Evolutionary conservation across 53 echinoderm and acorn worm genomes (phyloP), one percentile per base, ranked within the genome.

Genomic region (Paracentrotus lividus): DNA sequence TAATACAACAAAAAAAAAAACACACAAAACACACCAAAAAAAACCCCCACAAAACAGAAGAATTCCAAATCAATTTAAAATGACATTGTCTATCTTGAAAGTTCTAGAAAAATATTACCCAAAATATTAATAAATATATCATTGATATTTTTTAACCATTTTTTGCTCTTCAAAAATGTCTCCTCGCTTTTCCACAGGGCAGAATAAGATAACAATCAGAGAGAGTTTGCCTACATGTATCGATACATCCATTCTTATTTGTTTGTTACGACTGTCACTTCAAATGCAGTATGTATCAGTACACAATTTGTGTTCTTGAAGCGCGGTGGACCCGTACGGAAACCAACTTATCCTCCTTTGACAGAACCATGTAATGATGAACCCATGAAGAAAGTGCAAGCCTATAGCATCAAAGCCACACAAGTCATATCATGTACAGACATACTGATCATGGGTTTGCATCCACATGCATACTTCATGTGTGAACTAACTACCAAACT

Each of bases 311-410:
- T 4, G 42, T 76, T 42, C 76, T 76, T 20, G 42, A 42, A 76
- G 64, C 26, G 64, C 8, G 31, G 27, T 29, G 59, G 7, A 59
- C 10, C 52, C 15, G 52, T 53, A 53, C 3, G 15, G 53, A 53
- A 15, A 15, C 53, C 15, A 15, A 13, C 0, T 13, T 53, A 53
- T 53, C 53, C 53, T 58, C 24, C 18, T 59, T 9, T 4, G 3
- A 57, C 57, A 57, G 57, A 4, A 13, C 16, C 81, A 23, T 3
- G 45, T 8, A n/a, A n/a, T n/a, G 45, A 10, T 81, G 45, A 81
- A 81, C 81, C 52, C 7, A 49, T 10, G n/a, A 16, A 52, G 85
- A 85, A 85, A 85, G 85, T 85, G 24, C 49, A 85, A n/a, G 24
- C 51, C 26, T 51, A n/a, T 32, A 34, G 18, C 8, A n/a, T 8